phyloP scores from a whole-genome alignment of 2,113 vertebrate species.

The Tinamus guttatus region DNA sequence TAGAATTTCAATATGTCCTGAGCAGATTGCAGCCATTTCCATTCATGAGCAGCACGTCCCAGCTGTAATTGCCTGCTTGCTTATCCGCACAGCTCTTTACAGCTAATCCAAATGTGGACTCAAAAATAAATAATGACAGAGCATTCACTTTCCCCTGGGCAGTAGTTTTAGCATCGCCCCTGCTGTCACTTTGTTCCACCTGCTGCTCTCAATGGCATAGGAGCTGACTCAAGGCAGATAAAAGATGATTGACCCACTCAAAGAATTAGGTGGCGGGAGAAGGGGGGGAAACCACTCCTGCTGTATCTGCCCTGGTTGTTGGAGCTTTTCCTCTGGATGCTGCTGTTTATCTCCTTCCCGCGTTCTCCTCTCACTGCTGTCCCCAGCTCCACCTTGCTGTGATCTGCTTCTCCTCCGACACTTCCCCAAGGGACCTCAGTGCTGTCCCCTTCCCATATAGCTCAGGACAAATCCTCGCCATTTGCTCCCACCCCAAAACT shows the following conservation, averaged over 20 bases:
- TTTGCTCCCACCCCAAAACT: background rate
- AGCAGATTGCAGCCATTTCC: slow-evolving; percentile 50
- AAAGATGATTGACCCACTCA: slow-evolving; percentile 32
- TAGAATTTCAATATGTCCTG: slow-evolving; percentile 62
- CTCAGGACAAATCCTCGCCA: background rate
- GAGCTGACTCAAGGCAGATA: slow-evolving; percentile 31
- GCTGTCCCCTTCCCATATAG: background rate
- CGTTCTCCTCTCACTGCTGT: background rate
- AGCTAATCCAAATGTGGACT: slow-evolving; percentile 61
- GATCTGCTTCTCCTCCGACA: background rate
- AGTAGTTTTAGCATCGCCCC: slow-evolving; percentile 18
- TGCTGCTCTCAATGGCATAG: background rate
- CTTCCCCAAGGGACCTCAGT: background rate
- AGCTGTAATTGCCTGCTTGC: slow-evolving; percentile 61
- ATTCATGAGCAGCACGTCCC: slow-evolving; percentile 54
- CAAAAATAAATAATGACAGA: slow-evolving; percentile 47
- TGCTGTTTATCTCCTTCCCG: background rate
- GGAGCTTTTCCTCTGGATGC: background rate
- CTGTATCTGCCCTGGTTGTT: background rate
- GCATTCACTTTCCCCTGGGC: slow-evolving; percentile 24
- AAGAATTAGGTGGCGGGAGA: background rate
- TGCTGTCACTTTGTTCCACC: slow-evolving; percentile 49
- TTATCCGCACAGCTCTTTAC: slow-evolving; percentile 58
- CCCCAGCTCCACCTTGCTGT: background rate
- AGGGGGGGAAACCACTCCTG: background rate